Evolutionary conservation across 2,797 vertebrate genomes (phyloP).

Genomic region (Sylvilagus floridanus): DNA sequence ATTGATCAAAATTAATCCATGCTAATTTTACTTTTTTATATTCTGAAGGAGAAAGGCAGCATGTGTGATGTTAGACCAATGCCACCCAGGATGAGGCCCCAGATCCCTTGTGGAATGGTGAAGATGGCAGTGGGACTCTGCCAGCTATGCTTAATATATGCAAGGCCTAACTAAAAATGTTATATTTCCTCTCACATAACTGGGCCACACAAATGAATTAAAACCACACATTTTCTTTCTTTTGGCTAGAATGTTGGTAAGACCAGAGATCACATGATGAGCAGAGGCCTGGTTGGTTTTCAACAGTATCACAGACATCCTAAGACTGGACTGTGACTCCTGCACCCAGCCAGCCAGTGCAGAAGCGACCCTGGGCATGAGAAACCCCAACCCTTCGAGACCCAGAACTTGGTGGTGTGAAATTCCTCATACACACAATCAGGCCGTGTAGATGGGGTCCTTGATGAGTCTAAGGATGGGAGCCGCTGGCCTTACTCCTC

Average conservation of each 20-base stretch:
- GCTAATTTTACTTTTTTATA: conserved; percentile 43
- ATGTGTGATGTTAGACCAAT: not conserved
- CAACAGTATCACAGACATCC: not conserved
- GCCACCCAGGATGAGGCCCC: not conserved
- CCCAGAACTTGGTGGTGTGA: not conserved
- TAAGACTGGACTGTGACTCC: not conserved
- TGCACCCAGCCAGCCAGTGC: not conserved
- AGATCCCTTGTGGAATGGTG: not conserved
- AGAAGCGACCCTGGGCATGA: not conserved
- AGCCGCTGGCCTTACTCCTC: not conserved
- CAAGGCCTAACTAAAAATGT: conserved; percentile 42
- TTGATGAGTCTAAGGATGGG: not conserved
- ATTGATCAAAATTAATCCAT: conserved; percentile 35
- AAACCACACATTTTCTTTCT: conserved; percentile 61
- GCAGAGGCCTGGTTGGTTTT: not conserved
- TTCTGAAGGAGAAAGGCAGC: not conserved
- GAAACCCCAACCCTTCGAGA: not conserved
- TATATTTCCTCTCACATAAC: conserved; percentile 37
- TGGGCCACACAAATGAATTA: conserved; percentile 15
- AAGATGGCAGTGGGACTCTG: not conserved
- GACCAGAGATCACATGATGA: not conserved
- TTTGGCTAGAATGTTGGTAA: conserved; percentile 45
- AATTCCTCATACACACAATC: not conserved
- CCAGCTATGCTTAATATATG: conserved; percentile 16
- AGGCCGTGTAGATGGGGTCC: not conserved